Evolutionary conservation across 2,888 invertebrate species (phyloP), one percentile per base, ranked within the genome.

Genomic region (Netelia virgata): DNA sequence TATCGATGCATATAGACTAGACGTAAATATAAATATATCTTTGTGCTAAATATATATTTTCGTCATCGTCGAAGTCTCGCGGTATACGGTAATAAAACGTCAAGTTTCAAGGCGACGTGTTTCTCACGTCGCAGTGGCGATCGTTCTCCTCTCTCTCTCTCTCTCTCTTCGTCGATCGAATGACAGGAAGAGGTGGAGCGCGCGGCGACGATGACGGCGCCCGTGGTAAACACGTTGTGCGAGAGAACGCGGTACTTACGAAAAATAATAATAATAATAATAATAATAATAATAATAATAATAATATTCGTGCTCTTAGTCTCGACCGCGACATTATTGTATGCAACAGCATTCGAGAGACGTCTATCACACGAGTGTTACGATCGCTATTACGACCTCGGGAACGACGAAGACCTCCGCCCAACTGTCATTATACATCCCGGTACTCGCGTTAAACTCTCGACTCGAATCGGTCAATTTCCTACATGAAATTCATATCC

Each of bases 151-250:
- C 55, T 72, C 64, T 59, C 47, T 72, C 47, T 57, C 43, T 50
- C 70, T 61, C 75, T 68, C 68, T 73, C 61, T 43, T 82, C 61
- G 74, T 57, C 74, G 84, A 83, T 76, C 79, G 76, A 82, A 76
- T 72, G 81, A 84, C 84, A 74, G 81, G 77, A 81, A 78, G 81
- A 82, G 84, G 81, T 81, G 84, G 66, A 50, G 64, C 20, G 53
- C 70, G 61, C 47, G 70, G 18, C 70, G 14, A 73, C 28, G 75
- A 63, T 28, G 70, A n/a, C 70, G 14, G 59, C 28, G 75, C 41
- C 23, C 75, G 53, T 63, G 63, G 69, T 64, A 63, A 55, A 72
- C 14, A 57, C 14, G 57, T 43, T 61, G 50, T 77, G 61, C 55
- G 66, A 11, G 43, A 41, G n/a, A 36, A 72, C 68, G 41, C 70